phyloP scores from a whole-genome alignment of 2,113 vertebrate species.

The Butorides virescens region DNA sequence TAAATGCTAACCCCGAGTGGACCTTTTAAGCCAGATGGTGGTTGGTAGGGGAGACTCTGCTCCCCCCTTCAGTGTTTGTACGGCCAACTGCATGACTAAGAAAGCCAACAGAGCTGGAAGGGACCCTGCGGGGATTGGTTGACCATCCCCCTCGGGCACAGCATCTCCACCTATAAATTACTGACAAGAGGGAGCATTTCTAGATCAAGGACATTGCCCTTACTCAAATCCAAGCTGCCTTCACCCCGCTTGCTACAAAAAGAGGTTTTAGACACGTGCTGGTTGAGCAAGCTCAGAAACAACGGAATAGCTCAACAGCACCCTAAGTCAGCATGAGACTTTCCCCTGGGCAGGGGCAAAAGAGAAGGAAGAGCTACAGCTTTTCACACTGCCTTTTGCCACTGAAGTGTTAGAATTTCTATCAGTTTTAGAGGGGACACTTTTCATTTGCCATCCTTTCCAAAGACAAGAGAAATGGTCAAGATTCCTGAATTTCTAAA shows the following conservation, averaged over 20 bases:
- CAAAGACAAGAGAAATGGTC: neutral
- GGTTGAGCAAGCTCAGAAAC: neutral
- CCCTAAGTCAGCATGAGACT: neutral
- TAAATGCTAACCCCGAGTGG: neutral
- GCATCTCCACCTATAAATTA: neutral
- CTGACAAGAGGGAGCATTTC: neutral
- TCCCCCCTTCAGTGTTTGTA: neutral
- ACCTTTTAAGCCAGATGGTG: neutral
- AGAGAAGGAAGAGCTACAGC: neutral
- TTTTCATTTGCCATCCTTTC: neutral
- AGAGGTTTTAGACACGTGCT: neutral
- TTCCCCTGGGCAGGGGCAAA: neutral
- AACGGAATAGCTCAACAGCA: neutral
- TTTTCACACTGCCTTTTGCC: neutral
- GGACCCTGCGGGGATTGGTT: fast-evolving
- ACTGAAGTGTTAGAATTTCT: neutral
- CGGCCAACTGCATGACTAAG: neutral
- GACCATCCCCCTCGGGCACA: neutral
- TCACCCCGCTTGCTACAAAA: neutral
- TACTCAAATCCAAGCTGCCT: neutral
- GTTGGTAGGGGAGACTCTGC: neutral
- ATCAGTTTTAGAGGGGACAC: neutral
- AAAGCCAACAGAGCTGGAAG: neutral
- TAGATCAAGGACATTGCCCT: neutral
- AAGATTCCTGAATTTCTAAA: neutral